Evolutionary conservation across 1,140 invertebrate genomes (phyloP).

Genomic region (Atta cephalotes): DNA sequence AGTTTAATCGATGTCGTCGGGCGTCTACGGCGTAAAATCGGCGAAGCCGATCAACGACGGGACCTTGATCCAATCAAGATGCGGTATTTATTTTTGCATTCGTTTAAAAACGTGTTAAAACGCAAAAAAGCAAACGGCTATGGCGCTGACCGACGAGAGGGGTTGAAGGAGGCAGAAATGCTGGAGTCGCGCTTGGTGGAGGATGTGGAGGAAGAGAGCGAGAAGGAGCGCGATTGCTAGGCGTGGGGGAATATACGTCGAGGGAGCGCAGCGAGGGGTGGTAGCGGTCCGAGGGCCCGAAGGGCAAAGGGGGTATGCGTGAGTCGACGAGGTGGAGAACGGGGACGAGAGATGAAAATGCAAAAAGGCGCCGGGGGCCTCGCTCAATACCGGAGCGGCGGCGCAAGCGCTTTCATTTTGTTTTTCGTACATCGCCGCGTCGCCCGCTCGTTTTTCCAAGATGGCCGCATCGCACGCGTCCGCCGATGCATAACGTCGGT

Average conservation of each 20-base stretch:
- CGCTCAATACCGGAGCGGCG: constrained; percentile 82
- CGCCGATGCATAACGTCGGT: constrained; percentile 72
- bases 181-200: constrained; percentile 64
- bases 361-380: constrained; percentile 81
- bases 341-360: constrained; percentile 76
- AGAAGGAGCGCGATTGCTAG: constrained; percentile 68
- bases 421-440: constrained; percentile 80
- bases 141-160: constrained; percentile 20
- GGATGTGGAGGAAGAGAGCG: constrained; percentile 61
- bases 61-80: constrained; percentile 70
- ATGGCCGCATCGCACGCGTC: constrained; percentile 76
- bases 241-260: constrained; percentile 57
- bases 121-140: constrained; percentile 71
- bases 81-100: constrained; percentile 74
- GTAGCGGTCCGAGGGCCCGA: constrained; percentile 43
- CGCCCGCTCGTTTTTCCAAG: constrained; percentile 82
- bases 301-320: constrained; percentile 49
- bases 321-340: constrained; percentile 65
- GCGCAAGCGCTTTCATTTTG: constrained; percentile 86
- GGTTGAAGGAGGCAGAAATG: constrained; percentile 55
- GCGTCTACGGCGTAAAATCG: constrained; percentile 49
- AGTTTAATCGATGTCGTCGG: constrained; percentile 57
- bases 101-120: constrained; percentile 79
- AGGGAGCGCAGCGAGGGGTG: constrained; percentile 59
- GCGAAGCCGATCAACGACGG: constrained; percentile 61